Percentiles rank a stretch among this genome's conserved stretches.
Conservation (phyloP, 1,140 invertebrate species). For the Apis mellifera region DNA sequence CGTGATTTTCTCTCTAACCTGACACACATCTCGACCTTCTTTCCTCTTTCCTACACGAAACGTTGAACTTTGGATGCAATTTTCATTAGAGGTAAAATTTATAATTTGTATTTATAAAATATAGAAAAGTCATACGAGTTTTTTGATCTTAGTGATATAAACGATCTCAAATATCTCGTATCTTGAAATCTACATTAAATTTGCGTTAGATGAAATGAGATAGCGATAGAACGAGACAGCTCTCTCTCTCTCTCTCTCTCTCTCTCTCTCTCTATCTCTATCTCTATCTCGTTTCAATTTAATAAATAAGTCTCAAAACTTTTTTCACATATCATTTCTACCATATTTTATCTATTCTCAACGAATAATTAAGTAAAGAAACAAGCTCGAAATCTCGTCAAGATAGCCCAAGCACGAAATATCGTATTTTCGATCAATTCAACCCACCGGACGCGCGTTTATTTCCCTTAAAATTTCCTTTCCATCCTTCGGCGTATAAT, state of each 20-base stretch:
- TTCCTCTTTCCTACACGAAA: not conserved
- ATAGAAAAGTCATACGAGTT: too few relatives aligned
- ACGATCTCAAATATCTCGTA: too few relatives aligned
- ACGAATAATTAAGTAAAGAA: not conserved
- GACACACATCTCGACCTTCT: slow-evolving; percentile 2
- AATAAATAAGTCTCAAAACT: too few relatives aligned
- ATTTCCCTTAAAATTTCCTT: not conserved
- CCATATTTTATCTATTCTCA: too few relatives aligned
- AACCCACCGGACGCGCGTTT: not conserved
- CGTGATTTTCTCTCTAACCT: slow-evolving; percentile 2
- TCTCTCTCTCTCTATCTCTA: too few relatives aligned
- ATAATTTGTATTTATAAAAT: not conserved
- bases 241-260: too few relatives aligned
- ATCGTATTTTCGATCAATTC: not conserved
- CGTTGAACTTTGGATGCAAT: not conserved
- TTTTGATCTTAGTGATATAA: too few relatives aligned
- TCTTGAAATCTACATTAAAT: too few relatives aligned
- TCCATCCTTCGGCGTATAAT: not conserved
- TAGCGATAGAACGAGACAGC: too few relatives aligned
- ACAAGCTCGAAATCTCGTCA: not conserved
- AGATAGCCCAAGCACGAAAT: not conserved
- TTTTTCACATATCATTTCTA: too few relatives aligned
- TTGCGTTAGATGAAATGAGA: too few relatives aligned
- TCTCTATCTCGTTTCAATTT: too few relatives aligned
- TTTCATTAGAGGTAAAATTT: not conserved